Evolutionary conservation across 2,888 invertebrate genomes (phyloP).

Genomic region (Lasioglossum zephyrum): DNA sequence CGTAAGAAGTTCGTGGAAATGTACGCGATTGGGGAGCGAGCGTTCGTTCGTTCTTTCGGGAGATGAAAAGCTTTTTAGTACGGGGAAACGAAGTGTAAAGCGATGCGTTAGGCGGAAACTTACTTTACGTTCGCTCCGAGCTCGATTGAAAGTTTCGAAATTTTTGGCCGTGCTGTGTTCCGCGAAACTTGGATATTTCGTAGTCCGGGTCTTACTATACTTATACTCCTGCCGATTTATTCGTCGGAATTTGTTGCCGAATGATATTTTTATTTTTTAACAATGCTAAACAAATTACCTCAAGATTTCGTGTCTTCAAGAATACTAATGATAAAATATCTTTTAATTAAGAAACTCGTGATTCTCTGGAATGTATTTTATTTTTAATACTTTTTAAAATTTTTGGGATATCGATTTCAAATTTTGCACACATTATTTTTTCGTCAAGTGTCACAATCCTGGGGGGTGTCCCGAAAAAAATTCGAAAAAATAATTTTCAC

Average conservation of each 20-base stretch:
- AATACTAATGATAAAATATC: no score
- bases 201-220: neutral
- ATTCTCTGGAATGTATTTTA: no score
- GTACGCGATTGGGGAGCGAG: neutral
- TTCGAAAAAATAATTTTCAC: no score
- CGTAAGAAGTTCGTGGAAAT: constrained; percentile 3
- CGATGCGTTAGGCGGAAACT: neutral
- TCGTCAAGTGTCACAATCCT: no score
- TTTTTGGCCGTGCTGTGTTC: neutral
- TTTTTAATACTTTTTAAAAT: no score
- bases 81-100: neutral
- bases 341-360: no score
- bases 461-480: no score
- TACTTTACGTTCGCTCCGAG: neutral
- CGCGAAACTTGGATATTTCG: neutral
- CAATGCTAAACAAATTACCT: no score
- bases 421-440: no score
- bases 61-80: constrained; percentile 3
- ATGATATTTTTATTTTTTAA: no score
- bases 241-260: neutral
- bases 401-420: no score
- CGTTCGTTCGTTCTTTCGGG: neutral
- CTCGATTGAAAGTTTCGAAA: neutral
- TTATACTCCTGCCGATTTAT: neutral
- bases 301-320: no score